Base-by-base conservation (phyloP, 2,888 invertebrate species). In the Troides aeacus region DNA sequence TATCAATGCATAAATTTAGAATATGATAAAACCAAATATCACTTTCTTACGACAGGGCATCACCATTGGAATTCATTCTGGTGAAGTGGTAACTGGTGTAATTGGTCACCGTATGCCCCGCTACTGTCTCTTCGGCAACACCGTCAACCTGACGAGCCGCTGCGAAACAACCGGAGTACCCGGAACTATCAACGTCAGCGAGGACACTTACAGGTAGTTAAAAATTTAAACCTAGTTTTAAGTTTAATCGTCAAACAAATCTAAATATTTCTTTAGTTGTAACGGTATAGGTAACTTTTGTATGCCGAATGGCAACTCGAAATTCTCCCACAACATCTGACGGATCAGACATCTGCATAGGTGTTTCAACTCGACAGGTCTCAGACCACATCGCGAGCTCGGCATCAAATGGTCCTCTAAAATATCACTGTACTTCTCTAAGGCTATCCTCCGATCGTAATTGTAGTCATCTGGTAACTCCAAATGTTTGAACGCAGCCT, bases 91-190 rank as follows among this genome's bases (percentile, higher is more conserved):
- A 66, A 98, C 98, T 0, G 98, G 98, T 18, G 98, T 98, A 10
- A 98, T 98, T 74, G 98, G 98, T 3, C 97, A 98, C 87, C 95
- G 98, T 73, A 98, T 98, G 97, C 98, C 98, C 0, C 95, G 98
- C 42, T 98, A 97, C 86, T 97, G 97, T 78, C 94, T 98, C 46
- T 98, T 98, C 81, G 98, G 98, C 8, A 98, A 98, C 89, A 98
- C 98, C 0, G 98, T 98, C 18, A 98, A 98, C 90, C 87, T 98
- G 72, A 98, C 98, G 67, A 98, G 97, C 85, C 94, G 98, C 72
- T 98, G 98, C 1, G 98, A 98, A 89, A 98, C 98, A 24, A 98
- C 98, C 0, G 98, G 98, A 0, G 94, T 95, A 64, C 96, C 96
- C 18, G 98, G 98, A 30, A 95, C 94, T 78, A 98, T 98, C 77